Evolutionary conservation across 2,113 vertebrate species (phyloP), one percentile per base, ranked within the genome.

Genomic region (Etheostoma cragini): DNA sequence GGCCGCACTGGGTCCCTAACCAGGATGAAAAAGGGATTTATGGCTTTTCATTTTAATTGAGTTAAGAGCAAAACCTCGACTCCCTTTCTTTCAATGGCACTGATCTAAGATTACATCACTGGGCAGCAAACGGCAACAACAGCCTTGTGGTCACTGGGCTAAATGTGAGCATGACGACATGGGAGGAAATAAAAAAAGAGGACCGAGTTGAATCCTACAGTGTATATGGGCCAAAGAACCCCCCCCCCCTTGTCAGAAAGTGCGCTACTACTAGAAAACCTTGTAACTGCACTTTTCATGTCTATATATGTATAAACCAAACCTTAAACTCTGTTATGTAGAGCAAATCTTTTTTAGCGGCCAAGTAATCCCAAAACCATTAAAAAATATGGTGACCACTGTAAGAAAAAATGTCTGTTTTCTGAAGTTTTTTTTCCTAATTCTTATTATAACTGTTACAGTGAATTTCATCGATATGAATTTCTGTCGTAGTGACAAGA

Each of bases 11-110:
- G 91, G 95, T 93, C 92, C 85, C 94, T 87, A 95, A 96, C 94
- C 77, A 74, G 93, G 93, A 94, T 94, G 95, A 96, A 96, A 85
- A 92, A 80, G 87, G 92, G 91, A 97, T 97, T 97, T 97, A 97
- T 94, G 88, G 93, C 93, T 95, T 95, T 95, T 95, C 90, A 95
- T 94, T 96, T 96, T 94, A 95, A 96, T 94, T 91, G 92, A 90
- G 93, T 91, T 93, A 92, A 93, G 91, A 93, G 93, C 92, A 91
- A 70, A 83, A 87, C 75, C 85, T 81, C 66, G 11, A 84, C 80
- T 87, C 73, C 60, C 76, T 87, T 91, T 89, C 71, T 84, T 83
- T 87, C 67, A 72, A 50, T 75, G 66, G 49, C 66, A 68, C 86
- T 66, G 83, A 88, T 82, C 86, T 81, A 68, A 80, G 70, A 89